Conservation (phyloP, 1,140 invertebrate genomes). For the Drosophila insularis region DNA sequence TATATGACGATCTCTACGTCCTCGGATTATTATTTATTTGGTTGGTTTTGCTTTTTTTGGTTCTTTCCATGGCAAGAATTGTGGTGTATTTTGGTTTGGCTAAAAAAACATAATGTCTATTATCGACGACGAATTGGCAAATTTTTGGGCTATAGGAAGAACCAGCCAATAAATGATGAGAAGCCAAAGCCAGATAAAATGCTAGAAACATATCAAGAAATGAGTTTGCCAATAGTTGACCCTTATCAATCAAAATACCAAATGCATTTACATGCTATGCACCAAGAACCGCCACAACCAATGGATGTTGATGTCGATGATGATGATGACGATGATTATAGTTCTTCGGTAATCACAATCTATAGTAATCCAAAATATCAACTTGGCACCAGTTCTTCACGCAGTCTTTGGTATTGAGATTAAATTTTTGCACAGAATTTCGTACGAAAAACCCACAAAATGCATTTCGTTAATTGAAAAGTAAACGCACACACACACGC, state of each 20-base stretch:
- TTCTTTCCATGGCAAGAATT: slow-evolving; percentile 17
- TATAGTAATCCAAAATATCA: neutral
- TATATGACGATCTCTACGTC: slow-evolving; percentile 10
- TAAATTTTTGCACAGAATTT: neutral
- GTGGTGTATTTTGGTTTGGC: neutral
- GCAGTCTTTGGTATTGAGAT: neutral
- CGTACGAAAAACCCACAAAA: neutral
- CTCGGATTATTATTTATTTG: slow-evolving; percentile 13
- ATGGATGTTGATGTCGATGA: neutral
- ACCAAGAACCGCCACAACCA: neutral
- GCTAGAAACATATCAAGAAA: no score
- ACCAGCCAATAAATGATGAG: neutral
- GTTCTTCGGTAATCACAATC: neutral
- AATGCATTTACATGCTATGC: neutral
- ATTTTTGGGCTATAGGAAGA: neutral
- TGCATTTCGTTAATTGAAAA: slow-evolving; percentile 20
- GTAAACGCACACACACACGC: slow-evolving; percentile 6
- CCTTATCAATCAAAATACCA: neutral
- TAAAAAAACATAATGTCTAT: no score
- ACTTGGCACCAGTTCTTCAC: neutral
- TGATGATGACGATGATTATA: neutral
- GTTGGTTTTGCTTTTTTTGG: neutral
- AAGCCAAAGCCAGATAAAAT: slow-evolving; percentile 7
- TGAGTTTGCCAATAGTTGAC: no score
- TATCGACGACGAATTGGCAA: neutral